Percentiles rank a stretch among this genome's conserved stretches.
Evolutionary conservation across 2,113 vertebrate genomes (phyloP).

Genomic region (Tragelaphus scriptus): DNA sequence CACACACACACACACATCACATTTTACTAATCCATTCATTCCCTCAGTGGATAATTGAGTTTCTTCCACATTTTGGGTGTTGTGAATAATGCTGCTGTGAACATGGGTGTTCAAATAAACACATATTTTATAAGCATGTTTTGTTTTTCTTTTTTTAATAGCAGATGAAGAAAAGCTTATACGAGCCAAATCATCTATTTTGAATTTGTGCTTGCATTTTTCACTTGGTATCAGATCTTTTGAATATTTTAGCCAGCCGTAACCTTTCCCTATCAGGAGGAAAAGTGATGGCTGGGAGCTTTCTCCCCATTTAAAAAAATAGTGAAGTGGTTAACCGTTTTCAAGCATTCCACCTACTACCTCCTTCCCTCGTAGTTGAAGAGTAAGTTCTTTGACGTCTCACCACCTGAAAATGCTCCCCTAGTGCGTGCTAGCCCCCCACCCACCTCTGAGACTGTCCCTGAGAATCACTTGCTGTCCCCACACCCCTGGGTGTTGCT

Average conservation of each 20-base stretch:
- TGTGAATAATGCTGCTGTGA: background rate
- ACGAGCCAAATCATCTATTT: background rate
- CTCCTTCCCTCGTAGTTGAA: background rate
- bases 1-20: accelerated
- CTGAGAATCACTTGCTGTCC: background rate
- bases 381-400: background rate
- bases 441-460: background rate
- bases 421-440: background rate
- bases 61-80: background rate
- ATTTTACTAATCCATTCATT: background rate
- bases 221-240: background rate
- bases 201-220: background rate
- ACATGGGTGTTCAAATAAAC: background rate
- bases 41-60: background rate
- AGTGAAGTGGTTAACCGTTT: background rate
- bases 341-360: background rate
- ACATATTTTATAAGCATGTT: background rate
- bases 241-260: background rate
- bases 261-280: background rate
- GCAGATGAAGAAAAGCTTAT: background rate
- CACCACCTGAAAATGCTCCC: background rate
- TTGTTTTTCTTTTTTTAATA: background rate
- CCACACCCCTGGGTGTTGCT: background rate
- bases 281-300: background rate
- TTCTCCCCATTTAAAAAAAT: background rate